Evolutionary conservation across 2,888 invertebrate species (phyloP).

Genomic region (Slavum lentiscoides): DNA sequence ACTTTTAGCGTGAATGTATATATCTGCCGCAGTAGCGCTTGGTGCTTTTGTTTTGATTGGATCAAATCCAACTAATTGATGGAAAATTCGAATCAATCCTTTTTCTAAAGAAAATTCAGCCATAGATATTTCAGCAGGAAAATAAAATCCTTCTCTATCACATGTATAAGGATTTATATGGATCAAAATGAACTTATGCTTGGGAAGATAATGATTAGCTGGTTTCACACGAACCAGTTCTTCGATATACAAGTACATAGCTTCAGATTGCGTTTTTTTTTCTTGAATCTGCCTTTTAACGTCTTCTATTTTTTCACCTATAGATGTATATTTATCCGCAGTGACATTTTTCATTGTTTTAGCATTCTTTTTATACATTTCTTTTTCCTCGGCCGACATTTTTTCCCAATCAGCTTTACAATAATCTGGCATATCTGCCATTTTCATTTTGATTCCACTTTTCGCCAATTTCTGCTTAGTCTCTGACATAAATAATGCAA

Average conservation of each 20-base stretch:
- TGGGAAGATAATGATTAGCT: slow-evolving; percentile 3
- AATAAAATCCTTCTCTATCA: slow-evolving; percentile 28
- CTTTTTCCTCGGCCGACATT: slow-evolving; percentile 10
- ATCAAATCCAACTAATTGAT: slow-evolving; percentile 24
- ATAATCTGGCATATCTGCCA: slow-evolving; percentile 17
- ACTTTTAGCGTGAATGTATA: slow-evolving; percentile 16
- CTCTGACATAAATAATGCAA: slow-evolving; percentile 24
- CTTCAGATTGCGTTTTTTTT: neutral
- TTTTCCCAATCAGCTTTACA: slow-evolving; percentile 28
- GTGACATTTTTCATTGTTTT: neutral
- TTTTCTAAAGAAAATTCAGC: slow-evolving; percentile 32
- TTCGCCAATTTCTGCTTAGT: neutral
- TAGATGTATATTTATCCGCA: slow-evolving; percentile 7
- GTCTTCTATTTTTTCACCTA: slow-evolving; percentile 22
- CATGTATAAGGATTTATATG: slow-evolving; percentile 32
- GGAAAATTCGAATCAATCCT: neutral
- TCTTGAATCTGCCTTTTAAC: neutral
- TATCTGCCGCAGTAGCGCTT: slow-evolving; percentile 9
- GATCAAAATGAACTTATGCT: slow-evolving; percentile 41
- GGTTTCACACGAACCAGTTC: slow-evolving; percentile 6
- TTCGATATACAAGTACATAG: slow-evolving; percentile 34
- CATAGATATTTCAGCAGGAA: slow-evolving; percentile 36
- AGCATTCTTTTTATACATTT: neutral
- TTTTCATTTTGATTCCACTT: neutral
- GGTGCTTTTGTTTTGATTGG: slow-evolving; percentile 1